Base-by-base conservation (phyloP, 1,140 invertebrate species). In the Drosophila persimilis region DNA sequence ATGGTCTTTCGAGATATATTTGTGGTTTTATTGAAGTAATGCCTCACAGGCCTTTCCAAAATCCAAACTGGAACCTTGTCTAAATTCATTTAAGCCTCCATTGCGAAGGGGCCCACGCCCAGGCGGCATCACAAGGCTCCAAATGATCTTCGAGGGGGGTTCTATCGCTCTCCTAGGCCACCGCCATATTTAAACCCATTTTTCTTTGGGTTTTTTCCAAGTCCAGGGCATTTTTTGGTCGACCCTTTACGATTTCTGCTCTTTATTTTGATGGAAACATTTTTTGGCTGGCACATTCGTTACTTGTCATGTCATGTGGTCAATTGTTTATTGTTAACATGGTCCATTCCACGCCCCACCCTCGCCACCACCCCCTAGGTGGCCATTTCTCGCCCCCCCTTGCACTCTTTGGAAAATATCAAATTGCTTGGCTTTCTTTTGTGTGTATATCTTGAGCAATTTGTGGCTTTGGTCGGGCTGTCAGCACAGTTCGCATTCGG, bases 311-410 rank as follows among this genome's bases (percentile, higher is more conserved):
- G 81, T 86, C 67, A 52, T 85, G 74, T 67, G 83, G 83, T 86
- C 81, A 78, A 86, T 78, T 81, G 71, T 86, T 81, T 81, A 88
- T 86, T 73, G 83, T 83, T 78, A 75, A 88, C 83, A 81, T 56
- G 66, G 52, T 62, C 56, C 60, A 64, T 70, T n/a, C n/a, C n/a
- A n/a, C n/a, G n/a, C n/a, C 43, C 39, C 52, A 57, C 57, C 24
- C 20, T 20, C 9, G n/a, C 24, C 17, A 1, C 4, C 11, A 0
- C 3, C 3, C 11, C 8, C 22, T 26, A 41, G 11, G 31, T 5
- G 29, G 15, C 35, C 11, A 39, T 11, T 11, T 39, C 35, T 39
- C 13, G 35, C 44, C 50, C 3, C 31, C 31, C 8, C 8, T 2
- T 31, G 31, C 31, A 31, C 31, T 52, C 48, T 47, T 73, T 24